Conservation (phyloP, 2,888 invertebrate species). For the Halictus ligatus region DNA sequence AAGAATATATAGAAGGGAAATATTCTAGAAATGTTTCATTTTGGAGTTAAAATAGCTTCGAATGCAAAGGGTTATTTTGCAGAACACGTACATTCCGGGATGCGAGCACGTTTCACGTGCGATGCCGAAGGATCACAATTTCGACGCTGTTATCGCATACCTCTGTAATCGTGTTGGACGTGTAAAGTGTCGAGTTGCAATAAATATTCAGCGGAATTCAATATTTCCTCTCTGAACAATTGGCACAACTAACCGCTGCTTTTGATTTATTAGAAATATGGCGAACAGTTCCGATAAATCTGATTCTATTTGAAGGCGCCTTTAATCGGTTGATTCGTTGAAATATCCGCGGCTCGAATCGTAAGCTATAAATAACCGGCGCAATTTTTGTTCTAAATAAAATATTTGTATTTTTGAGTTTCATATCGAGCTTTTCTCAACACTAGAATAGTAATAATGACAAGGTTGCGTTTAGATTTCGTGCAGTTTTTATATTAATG, state of each 20-base stretch:
- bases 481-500: no score
- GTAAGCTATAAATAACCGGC: background rate
- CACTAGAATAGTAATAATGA: no score
- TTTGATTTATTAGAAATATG: background rate
- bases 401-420: background rate
- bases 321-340: background rate
- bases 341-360: no score
- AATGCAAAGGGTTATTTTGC: no score
- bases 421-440: no score
- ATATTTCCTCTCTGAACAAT: background rate
- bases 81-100: background rate
- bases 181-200: background rate
- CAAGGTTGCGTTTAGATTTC: no score
- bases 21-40: no score
- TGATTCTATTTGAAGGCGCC: background rate
- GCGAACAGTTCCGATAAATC: background rate
- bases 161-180: background rate
- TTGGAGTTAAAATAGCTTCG: no score
- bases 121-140: slow-evolving; percentile 7
- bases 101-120: background rate
- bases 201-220: background rate
- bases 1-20: no score
- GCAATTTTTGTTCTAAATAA: background rate
- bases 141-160: background rate
- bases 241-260: background rate